Percentiles rank a stretch among this genome's conserved stretches.
Evolutionary conservation across 2,113 vertebrate genomes (phyloP).

Genomic region (Hyaena hyaena): DNA sequence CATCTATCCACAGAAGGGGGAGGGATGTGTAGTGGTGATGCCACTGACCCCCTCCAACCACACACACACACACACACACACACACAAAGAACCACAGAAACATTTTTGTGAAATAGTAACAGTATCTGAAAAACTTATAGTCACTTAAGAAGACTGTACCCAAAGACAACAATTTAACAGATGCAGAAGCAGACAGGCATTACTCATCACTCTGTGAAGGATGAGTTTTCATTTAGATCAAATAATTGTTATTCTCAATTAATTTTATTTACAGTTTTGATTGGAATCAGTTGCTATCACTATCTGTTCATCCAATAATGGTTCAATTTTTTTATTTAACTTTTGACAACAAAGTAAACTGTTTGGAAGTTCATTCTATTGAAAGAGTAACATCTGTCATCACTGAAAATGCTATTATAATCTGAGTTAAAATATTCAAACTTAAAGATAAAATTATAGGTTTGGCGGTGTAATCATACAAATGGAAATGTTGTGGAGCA

Average conservation of each 20-base stretch:
- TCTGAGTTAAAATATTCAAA: neutral
- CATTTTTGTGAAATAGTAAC: neutral
- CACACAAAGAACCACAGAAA: neutral
- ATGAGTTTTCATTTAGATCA: slow-evolving; percentile 51
- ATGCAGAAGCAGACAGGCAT: neutral
- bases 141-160: neutral
- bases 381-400: neutral
- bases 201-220: neutral
- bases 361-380: neutral
- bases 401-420: neutral
- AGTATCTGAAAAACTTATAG: neutral
- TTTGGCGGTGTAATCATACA: neutral
- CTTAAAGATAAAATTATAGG: neutral
- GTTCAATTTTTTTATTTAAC: neutral
- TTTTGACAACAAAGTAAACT: neutral
- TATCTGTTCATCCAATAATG: neutral
- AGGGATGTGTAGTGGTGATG: neutral
- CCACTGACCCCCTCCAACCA: neutral
- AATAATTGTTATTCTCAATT: slow-evolving; percentile 28
- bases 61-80: neutral
- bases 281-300: neutral
- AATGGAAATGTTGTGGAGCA: neutral
- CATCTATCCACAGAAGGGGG: neutral
- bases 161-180: neutral
- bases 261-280: slow-evolving; percentile 28